Evolutionary conservation across 2,113 vertebrate genomes (phyloP).

Genomic region (Eolophus roseicapilla): DNA sequence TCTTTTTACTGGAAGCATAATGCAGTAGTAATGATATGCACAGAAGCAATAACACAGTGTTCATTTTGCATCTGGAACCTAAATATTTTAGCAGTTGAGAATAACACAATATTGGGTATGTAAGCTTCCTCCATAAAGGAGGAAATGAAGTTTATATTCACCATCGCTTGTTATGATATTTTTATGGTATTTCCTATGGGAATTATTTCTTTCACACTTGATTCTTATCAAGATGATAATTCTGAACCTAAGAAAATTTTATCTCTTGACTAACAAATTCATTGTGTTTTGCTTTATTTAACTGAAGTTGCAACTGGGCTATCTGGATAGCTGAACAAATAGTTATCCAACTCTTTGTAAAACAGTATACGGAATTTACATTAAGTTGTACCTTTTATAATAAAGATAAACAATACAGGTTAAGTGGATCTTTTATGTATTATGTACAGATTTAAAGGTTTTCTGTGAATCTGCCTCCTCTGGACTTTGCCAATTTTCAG

Average conservation of each 20-base stretch:
- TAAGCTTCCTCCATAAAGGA: neutral
- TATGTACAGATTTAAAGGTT: neutral
- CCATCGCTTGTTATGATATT: neutral
- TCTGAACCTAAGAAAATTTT: neutral
- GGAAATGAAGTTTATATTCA: neutral
- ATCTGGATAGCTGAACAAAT: neutral
- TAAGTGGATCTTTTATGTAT: neutral
- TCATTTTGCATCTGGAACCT: slow-evolving; percentile 2
- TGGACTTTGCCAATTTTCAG: neutral
- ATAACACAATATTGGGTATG: neutral
- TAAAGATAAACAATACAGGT: neutral
- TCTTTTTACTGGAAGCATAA: neutral
- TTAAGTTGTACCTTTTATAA: neutral
- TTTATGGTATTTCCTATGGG: neutral
- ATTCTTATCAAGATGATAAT: neutral
- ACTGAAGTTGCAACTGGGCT: neutral
- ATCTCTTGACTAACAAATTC: neutral
- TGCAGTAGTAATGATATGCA: neutral
- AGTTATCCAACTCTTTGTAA: neutral
- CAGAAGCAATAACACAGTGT: neutral
- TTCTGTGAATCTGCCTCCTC: neutral
- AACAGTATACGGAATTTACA: neutral
- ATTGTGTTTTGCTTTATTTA: neutral
- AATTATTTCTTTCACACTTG: neutral
- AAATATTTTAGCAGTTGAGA: slow-evolving; percentile 46